phyloP scores from a whole-genome alignment of 1,140 invertebrate genomes.

The Drosophila pseudoobscura region DNA sequence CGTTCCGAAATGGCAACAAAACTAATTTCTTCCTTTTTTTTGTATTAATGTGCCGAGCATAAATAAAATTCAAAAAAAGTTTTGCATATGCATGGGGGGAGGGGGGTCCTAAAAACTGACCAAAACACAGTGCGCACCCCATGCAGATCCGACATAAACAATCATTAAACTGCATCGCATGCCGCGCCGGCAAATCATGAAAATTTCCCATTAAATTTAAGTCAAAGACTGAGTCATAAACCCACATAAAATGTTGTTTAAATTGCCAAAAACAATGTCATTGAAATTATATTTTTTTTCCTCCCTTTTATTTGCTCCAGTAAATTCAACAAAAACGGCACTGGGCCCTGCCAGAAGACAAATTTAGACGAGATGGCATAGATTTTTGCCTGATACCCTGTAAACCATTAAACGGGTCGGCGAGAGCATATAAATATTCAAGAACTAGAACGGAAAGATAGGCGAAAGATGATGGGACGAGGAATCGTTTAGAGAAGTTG shows the following conservation, averaged over 20 bases:
- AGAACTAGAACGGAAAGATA: conserved; percentile 29
- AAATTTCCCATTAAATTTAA: conserved; percentile 11
- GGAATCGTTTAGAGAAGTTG: neutral
- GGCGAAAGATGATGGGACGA: conserved; percentile 15
- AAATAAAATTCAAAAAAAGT: conserved; percentile 44
- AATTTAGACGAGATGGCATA: conserved; percentile 70
- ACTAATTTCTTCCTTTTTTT: conserved; percentile 20
- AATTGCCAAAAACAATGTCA: conserved; percentile 51
- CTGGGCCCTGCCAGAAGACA: conserved; percentile 55
- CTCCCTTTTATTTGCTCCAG: conserved; percentile 48
- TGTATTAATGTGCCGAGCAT: conserved; percentile 59
- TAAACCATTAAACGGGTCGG: conserved; percentile 4
- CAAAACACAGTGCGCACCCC: neutral
- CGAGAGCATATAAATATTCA: neutral
- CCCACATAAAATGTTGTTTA: conserved; percentile 1
- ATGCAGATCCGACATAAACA: conserved; percentile 41
- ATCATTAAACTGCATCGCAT: conserved; percentile 29
- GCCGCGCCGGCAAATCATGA: conserved; percentile 5
- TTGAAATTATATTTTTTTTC: conserved; percentile 41
- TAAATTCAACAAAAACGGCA: conserved; percentile 60
- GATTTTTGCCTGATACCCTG: conserved; percentile 58
- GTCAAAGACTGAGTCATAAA: conserved; percentile 12
- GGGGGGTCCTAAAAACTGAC: conserved; percentile 12
- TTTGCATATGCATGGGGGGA: conserved; percentile 6
- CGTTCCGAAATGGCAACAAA: conserved; percentile 22